Conservation (phyloP, 2,888 invertebrate genomes). For the Lycia hirtaria region DNA sequence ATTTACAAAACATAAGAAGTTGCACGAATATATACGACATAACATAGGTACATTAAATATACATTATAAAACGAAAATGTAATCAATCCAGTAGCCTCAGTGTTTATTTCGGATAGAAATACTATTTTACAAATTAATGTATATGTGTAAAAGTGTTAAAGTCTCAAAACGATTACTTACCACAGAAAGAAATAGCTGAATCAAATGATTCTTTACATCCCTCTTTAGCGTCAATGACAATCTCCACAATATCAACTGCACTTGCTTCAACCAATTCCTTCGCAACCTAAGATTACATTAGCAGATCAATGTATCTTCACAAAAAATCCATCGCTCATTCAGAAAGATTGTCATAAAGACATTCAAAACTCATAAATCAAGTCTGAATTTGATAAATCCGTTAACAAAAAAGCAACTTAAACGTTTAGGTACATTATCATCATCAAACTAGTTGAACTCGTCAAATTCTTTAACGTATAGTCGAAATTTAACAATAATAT, state of each 20-base stretch:
- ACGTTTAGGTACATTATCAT: slow-evolving; percentile 16
- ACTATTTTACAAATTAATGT: too few relatives aligned
- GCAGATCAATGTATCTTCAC: slow-evolving; percentile 10
- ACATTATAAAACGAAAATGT: too few relatives aligned
- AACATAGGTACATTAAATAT: too few relatives aligned
- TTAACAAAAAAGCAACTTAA: slow-evolving; percentile 20
- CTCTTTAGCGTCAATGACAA: slow-evolving; percentile 86
- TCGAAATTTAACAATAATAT: too few relatives aligned
- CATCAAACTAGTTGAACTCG: slow-evolving; percentile 22
- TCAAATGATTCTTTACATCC: slow-evolving; percentile 83
- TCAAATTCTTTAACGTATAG: slow-evolving; percentile 27
- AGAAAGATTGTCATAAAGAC: slow-evolving; percentile 28
- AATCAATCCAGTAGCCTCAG: too few relatives aligned
- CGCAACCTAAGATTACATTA: slow-evolving; percentile 52
- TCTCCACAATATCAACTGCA: slow-evolving; percentile 89
- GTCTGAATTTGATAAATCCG: slow-evolving; percentile 14
- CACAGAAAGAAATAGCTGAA: slow-evolving; percentile 83
- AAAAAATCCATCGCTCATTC: slow-evolving; percentile 34
- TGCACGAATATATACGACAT: too few relatives aligned
- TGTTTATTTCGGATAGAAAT: too few relatives aligned
- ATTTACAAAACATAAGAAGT: too few relatives aligned
- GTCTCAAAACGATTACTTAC: too few relatives aligned
- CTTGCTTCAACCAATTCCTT: slow-evolving; percentile 85
- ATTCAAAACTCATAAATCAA: slow-evolving; percentile 41
- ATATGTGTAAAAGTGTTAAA: too few relatives aligned